Conservation (phyloP, 1,140 invertebrate species). For the Camponotus pennsylvanicus region DNA sequence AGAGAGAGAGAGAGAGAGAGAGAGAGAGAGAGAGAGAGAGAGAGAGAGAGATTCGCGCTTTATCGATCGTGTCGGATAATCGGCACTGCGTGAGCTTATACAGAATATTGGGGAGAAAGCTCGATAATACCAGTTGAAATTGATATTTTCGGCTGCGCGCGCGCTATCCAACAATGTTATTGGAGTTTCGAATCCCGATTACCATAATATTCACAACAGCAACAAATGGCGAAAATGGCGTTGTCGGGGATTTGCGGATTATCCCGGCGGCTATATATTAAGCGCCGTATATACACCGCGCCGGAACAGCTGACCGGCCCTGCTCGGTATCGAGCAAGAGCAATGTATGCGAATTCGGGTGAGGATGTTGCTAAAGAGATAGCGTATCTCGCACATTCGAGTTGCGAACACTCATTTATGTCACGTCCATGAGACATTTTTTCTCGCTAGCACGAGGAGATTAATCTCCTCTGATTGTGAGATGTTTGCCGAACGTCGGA, state of each 20-base stretch:
- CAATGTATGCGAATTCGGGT: not conserved
- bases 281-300: constrained; percentile 32
- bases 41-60: not conserved
- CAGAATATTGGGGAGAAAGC: constrained; percentile 54
- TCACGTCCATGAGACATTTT: not conserved
- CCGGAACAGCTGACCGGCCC: constrained; percentile 47
- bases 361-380: not conserved
- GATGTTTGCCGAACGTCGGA: constrained; percentile 3
- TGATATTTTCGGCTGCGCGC: constrained; percentile 53
- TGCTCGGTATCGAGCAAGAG: not conserved
- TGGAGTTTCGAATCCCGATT: constrained; percentile 58
- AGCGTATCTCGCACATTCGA: not conserved
- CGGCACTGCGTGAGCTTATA: constrained; percentile 50
- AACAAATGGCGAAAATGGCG: constrained; percentile 62
- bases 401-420: not conserved
- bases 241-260: constrained; percentile 62
- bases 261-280: constrained; percentile 44
- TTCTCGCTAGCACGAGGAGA: not conserved
- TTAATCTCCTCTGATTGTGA: constrained; percentile 46
- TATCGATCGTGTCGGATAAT: constrained; percentile 54
- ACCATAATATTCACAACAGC: constrained; percentile 64
- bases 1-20: not conserved
- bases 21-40: not conserved
- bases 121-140: constrained; percentile 61
- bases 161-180: constrained; percentile 55